Percentiles rank a stretch among this genome's conserved stretches.
Evolutionary conservation across 2,888 invertebrate species (phyloP).

Genomic region (Notocelia uddmanniana): DNA sequence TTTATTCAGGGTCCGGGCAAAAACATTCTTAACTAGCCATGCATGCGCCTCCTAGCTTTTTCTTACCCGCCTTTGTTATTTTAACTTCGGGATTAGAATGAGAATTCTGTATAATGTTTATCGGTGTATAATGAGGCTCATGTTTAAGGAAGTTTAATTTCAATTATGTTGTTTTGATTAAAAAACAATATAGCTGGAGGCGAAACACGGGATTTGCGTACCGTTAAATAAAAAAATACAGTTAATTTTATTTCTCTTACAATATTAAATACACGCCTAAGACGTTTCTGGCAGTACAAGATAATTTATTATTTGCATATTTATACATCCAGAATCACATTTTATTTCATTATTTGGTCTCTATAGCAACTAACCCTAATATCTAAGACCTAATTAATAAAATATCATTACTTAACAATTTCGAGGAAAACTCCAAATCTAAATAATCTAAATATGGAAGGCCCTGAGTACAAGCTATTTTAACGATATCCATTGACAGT

Average conservation of each 20-base stretch:
- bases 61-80: conserved; percentile 29
- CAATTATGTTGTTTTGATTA: conserved; percentile 22
- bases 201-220: conserved; percentile 6
- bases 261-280: conserved; percentile 1
- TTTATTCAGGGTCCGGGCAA: conserved; percentile 6
- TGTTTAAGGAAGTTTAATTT: conserved; percentile 22
- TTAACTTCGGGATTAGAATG: conserved; percentile 29
- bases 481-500: too few species aligned
- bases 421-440: too few species aligned
- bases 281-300: not conserved
- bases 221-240: not conserved
- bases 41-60: conserved; percentile 15
- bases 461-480: too few species aligned
- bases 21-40: conserved; percentile 33
- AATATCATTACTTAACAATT: too few species aligned
- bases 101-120: conserved; percentile 26
- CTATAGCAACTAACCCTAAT: too few species aligned
- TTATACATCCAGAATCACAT: too few species aligned
- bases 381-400: too few species aligned
- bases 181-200: conserved; percentile 26
- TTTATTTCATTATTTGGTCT: too few species aligned
- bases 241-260: not conserved
- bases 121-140: conserved; percentile 29
- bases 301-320: too few species aligned
- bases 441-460: too few species aligned